Evolutionary conservation across 23 tunicate genomes (phyloP), one percentile per base, ranked within the genome.

Genomic region (Ciona savignyi): DNA sequence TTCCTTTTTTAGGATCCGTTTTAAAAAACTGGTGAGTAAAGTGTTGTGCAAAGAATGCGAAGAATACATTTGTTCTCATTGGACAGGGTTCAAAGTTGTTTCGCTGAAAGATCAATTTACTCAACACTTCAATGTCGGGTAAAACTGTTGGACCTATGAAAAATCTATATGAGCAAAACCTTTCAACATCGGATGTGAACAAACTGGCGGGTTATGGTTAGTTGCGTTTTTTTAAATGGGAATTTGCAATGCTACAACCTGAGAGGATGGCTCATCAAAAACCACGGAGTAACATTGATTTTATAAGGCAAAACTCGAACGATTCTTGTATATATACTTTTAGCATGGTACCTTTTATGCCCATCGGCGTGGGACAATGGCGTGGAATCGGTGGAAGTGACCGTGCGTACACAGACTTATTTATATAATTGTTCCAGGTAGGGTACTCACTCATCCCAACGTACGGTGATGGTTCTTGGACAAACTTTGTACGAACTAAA

Each of bases 1-100:
- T 28, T 23, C 73, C 77, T 63, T 83, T 83, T n/a, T 27, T 30
- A 30, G 26, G 24, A 31, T 83, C 78, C 1, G 89, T 77, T 71
- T 83, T 83, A 35, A 83, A 83, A 42, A 74, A 83, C 74, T 83
- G 89, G 64, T 83, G 89, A 26, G 74, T 77, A n/a, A 83, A 76
- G 33, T 83, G 89, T 35, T 83, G 89, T 4, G 89, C 89, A 62
- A 83, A 83, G 0, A 68, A 62, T n/a, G n/a, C n/a, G n/a, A n/a
- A n/a, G n/a, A n/a, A n/a, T n/a, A n/a, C n/a, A n/a, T n/a, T n/a
- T n/a, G 89, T 75, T 63, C 89, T 51, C 63, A 60, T 30, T 28
- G 81, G 77, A 66, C 82, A 83, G 4, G 89, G 89, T 34, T 23
- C 29, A 62, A 83, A 66, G 34, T 66, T 66, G 20, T 66, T 66